Base-by-base conservation (phyloP, 2,888 invertebrate species). In the Epistrophella euchroma region DNA sequence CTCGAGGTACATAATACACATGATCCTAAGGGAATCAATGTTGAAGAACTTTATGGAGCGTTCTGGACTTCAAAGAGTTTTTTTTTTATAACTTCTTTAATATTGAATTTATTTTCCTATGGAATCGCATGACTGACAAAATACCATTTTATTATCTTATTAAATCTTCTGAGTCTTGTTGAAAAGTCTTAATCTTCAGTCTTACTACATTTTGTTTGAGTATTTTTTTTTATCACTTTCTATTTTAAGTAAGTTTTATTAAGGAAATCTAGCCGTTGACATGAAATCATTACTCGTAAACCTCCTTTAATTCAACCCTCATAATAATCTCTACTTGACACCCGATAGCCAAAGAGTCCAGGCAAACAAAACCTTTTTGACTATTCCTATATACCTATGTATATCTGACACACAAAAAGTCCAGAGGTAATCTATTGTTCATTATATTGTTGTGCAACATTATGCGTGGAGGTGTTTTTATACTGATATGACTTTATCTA, bases 381-480 rank as follows among this genome's bases (percentile, higher is more conserved):
- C 56, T 72, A 28, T 28, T 32, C 32, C 9, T 32, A 32, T 32
- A 28, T 50, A 40, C 40, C 25, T 62, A n/a, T n/a, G n/a, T n/a
- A n/a, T n/a, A 66, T 56, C 60, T 71, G 73, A 75, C 45, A 70
- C 60, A 17, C 7, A 25, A 75, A 25, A 75, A 76, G 55, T 56
- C 70, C 22, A 22, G 9, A 28, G 62, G 2, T 15, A 81, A 64
- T 81, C 81, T 76, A 76, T 81, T 81, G 81, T 81, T 62, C 81
- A 70, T 76, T 64, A 47, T 71, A 66, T 71, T 66, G 77, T 82
- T 82, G 66, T 77, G 77, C 77, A 77, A 82, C 9, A 70, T 68
- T 58, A 82, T 77, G 82, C 77, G 82, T 72, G 82, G 77, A 82
- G 82, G 82, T 72, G 82, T 81, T 50, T 71, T 45, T 15, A n/a